Evolutionary conservation across 2,797 vertebrate genomes (phyloP).

Genomic region (Hippocampus kuda): DNA sequence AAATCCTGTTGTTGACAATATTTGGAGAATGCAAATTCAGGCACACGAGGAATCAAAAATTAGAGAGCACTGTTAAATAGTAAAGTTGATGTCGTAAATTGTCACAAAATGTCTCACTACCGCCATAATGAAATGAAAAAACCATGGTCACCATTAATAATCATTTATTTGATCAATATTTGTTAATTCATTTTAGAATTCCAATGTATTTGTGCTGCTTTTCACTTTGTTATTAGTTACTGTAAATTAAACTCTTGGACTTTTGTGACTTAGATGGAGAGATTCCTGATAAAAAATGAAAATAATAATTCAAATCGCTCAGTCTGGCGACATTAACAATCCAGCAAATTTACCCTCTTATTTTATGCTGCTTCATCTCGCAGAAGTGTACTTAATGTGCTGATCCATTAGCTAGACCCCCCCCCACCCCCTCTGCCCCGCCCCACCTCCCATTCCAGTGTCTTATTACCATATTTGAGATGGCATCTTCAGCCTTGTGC

Average conservation of each 20-base stretch:
- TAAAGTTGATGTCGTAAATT: too few species aligned
- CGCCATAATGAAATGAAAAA: too few species aligned
- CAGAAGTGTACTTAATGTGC: constrained; percentile 20
- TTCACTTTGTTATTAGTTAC: background rate
- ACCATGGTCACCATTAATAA: background rate
- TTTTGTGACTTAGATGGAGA: background rate
- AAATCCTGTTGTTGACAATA: background rate
- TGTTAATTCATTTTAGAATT: background rate
- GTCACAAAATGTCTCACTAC: too few species aligned
- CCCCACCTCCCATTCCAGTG: constrained; percentile 25
- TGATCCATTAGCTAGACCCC: constrained; percentile 21
- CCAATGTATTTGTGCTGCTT: background rate
- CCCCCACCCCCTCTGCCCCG: constrained; percentile 14
- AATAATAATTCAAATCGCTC: constrained; percentile 33
- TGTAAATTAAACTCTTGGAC: background rate
- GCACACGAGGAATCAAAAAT: too few species aligned
- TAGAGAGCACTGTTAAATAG: too few species aligned
- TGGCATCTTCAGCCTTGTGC: constrained; percentile 40
- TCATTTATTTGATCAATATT: too few species aligned
- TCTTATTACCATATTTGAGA: constrained; percentile 45
- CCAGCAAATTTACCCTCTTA: constrained; percentile 30
- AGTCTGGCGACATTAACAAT: constrained; percentile 35
- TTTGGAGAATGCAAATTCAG: background rate
- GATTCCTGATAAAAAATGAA: background rate
- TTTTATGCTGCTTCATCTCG: constrained; percentile 22